Base-by-base conservation (phyloP, 2,797 vertebrate species). In the Selene dorsalis region DNA sequence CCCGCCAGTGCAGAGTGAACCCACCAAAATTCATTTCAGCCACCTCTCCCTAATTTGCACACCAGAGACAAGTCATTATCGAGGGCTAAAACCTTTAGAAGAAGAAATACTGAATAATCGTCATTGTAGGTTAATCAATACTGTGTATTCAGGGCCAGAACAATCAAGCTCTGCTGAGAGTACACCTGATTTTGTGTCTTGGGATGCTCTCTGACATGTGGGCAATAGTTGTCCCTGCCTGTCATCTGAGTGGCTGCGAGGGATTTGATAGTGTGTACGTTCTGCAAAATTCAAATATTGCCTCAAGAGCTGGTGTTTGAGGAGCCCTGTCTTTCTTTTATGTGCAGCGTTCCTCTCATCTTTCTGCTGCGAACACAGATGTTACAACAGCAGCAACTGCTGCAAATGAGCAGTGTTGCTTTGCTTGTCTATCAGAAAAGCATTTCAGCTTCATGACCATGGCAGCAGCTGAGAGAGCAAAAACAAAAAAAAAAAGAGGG, bases 391-490 rank as follows among this genome's bases (percentile, higher is more conserved):
- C 50, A 78, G 60, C 60, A 43, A 35, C 30, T 73, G 56, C 69
- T 66, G 60, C 61, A 82, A 75, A 81, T 59, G 48, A 81, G 69
- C 64, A 71, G n/a, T 11, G 13, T 26, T 50, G 12, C 43, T 16
- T 32, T 24, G 28, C 20, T 59, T 62, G 64, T 62, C 52, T 82
- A 67, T 77, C 55, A 69, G 17, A 57, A 35, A 4, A 68, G 50
- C 14, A 12, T 72, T 79, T 80, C 47, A 47, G 69, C 41, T 58
- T 48, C 20, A 62, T 53, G 30, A 78, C 70, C 77, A 63, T 71
- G 70, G 65, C 70, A 73, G 66, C 73, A 62, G 71, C 75, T 70
- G 50, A 81, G 59, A 38, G 74, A 26, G 55, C 32, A 58, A 56
- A 72, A 76, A 50, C 24, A 20, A 13, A 56, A 72, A 76, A 50